Evolutionary conservation across 2,888 invertebrate genomes (phyloP).

Genomic region (Hipparchia semele): DNA sequence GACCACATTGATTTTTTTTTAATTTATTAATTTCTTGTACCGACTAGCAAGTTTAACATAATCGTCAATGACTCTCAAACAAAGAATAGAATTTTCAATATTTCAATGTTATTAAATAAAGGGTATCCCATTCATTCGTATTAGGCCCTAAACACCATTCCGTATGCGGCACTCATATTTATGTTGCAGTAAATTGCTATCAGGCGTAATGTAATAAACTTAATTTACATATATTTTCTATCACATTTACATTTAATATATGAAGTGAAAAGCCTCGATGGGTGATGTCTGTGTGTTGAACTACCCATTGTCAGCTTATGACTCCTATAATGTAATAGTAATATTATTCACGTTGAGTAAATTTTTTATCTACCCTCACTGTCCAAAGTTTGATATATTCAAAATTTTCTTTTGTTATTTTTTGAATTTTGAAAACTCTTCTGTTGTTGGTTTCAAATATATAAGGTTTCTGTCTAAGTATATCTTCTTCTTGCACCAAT

Average conservation of each 20-base stretch:
- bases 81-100: constrained; percentile 21
- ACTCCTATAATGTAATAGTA: neutral
- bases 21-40: too few species aligned
- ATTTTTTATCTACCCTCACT: too few species aligned
- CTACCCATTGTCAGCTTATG: neutral
- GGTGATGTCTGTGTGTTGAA: constrained; percentile 3
- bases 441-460: too few species aligned
- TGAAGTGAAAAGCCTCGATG: constrained; percentile 1
- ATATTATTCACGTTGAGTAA: neutral
- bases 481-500: too few species aligned
- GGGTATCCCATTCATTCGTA: constrained; percentile 43
- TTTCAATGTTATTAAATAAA: constrained; percentile 39
- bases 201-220: constrained; percentile 75
- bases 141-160: constrained; percentile 40
- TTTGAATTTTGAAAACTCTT: too few species aligned
- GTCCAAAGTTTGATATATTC: too few species aligned
- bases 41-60: too few species aligned
- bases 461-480: too few species aligned
- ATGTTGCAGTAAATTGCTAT: constrained; percentile 71
- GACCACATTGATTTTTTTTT: too few species aligned
- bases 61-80: neutral
- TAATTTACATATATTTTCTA: constrained; percentile 80
- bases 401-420: too few species aligned
- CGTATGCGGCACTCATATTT: constrained; percentile 70
- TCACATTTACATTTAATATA: constrained; percentile 69